These are phyloP conservation scores for Drosophila nasuta DNA, from an alignment of 1,140 invertebrate species.

Conservation along the genomic window DNA sequence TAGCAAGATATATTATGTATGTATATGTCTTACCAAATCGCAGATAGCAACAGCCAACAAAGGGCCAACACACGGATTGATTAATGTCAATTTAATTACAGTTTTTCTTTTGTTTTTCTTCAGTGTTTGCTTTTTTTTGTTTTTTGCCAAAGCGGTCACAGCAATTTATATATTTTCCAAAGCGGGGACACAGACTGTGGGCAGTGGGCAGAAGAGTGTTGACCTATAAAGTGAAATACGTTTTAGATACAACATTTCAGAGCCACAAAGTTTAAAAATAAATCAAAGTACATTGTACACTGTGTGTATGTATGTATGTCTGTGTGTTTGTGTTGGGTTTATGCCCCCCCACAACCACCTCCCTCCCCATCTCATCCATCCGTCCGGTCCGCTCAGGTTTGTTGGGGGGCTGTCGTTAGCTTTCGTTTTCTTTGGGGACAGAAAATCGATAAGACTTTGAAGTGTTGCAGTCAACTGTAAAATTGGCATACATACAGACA, in stretches of 20 bases:
- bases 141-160: not conserved
- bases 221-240: slow-evolving; percentile 40
- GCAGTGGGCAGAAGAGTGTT: slow-evolving; percentile 4
- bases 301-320: not conserved
- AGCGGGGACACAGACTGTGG: not conserved
- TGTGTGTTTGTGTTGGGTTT: not conserved
- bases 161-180: slow-evolving; percentile 24
- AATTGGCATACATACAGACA: slow-evolving; percentile 49
- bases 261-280: slow-evolving; percentile 42
- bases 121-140: not conserved
- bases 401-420: slow-evolving; percentile 14
- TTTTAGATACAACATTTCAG: slow-evolving; percentile 17
- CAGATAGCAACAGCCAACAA: slow-evolving; percentile 28
- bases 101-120: not conserved
- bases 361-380: not conserved
- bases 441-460: slow-evolving; percentile 57
- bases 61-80: slow-evolving; percentile 37
- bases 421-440: slow-evolving; percentile 40
- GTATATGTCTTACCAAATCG: slow-evolving; percentile 13
- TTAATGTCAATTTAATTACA: slow-evolving; percentile 56
- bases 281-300: slow-evolving; percentile 19
- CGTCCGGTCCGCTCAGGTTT: not conserved
- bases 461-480: slow-evolving; percentile 47
- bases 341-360: not conserved
- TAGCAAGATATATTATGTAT: not conserved